Percentiles rank a stretch among this genome's conserved stretches.
Conservation (phyloP, 2,113 vertebrate genomes). For the Thunnus maccoyii region DNA sequence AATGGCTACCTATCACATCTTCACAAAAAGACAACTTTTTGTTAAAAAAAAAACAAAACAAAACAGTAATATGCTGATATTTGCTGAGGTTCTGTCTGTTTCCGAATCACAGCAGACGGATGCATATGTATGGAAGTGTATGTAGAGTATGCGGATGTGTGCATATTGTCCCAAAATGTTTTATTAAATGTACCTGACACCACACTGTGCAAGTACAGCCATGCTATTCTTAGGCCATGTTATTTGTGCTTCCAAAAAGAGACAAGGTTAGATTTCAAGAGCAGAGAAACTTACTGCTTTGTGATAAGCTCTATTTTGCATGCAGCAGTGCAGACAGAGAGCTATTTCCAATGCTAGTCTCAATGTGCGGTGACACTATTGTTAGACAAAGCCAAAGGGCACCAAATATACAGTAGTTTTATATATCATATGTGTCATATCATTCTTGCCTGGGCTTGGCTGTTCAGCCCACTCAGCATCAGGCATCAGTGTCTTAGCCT, state of each 20-base stretch:
- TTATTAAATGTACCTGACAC: constrained; percentile 47
- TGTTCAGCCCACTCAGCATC: constrained; percentile 28
- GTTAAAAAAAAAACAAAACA: background rate
- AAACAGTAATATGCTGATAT: constrained; percentile 17
- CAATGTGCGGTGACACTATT: background rate
- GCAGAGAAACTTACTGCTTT: background rate
- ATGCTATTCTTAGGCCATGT: constrained; percentile 49
- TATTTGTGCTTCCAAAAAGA: constrained; percentile 39
- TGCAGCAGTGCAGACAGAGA: background rate
- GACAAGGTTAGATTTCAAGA: constrained; percentile 45
- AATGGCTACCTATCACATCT: constrained; percentile 50
- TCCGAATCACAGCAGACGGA: constrained; percentile 11
- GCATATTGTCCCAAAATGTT: constrained; percentile 29
- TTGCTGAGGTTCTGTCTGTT: constrained; percentile 21
- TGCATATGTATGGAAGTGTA: constrained; percentile 20
- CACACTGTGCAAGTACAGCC: constrained; percentile 29
- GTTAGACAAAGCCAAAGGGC: constrained; percentile 31
- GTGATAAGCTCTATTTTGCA: background rate
- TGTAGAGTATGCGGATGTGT: background rate
- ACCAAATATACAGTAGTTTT: background rate
- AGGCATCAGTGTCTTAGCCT: constrained; percentile 22
- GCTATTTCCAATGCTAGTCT: background rate
- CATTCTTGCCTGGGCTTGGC: constrained; percentile 18
- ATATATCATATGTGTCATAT: background rate
- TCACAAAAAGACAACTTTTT: constrained; percentile 2